Base-by-base conservation (phyloP, 1,140 invertebrate species). In the Hycleus phaleratus region DNA sequence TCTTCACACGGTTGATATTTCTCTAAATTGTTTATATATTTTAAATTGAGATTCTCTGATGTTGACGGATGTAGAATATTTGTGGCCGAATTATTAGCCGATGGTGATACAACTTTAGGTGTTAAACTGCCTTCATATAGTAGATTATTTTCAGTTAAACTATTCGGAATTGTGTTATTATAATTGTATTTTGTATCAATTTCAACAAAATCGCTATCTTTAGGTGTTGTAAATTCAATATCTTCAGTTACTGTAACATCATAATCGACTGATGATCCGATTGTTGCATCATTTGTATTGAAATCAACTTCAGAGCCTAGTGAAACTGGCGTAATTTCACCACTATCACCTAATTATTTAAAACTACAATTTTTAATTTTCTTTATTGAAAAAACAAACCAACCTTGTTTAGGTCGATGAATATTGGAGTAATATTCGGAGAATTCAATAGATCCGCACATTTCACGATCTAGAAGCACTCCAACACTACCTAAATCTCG, bases 281-380 rank as follows among this genome's bases (percentile, higher is more conserved):
- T 76, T 11, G 79, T 80, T 24, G 78, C 77, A 70, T 81, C 78
- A 63, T 78, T 79, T 58, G 77, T 79, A 65, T 79, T 78, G 66
- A 79, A 79, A 50, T 81, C 79, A 49, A 77, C 69, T 68, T 82
- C 80, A 1, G 80, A 81, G 42, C 75, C 71, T 38, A 74, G 69
- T n/a, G 81, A 83, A 54, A 81, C 78, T 54, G 81, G 81, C 47
- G 81, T 83, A 55, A 80, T 70, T 61, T 81, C 80, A 18, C 80
- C 81, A 70, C 79, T 82, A 68, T 77, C 79, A 10, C 51, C 63
- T 68, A 49, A 25, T 59, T 60, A 46, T 18, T 25, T 24, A 51
- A 55, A 46, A 38, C 12, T n/a, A 26, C 4, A 18, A 18, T 18
- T 18, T 18, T 46, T 26, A 47, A 11, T 32, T 26, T 25, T 46